Percentiles rank a stretch among this genome's conserved stretches.
phyloP scores from a whole-genome alignment of 2,797 vertebrate genomes.

The Acomys russatus region DNA sequence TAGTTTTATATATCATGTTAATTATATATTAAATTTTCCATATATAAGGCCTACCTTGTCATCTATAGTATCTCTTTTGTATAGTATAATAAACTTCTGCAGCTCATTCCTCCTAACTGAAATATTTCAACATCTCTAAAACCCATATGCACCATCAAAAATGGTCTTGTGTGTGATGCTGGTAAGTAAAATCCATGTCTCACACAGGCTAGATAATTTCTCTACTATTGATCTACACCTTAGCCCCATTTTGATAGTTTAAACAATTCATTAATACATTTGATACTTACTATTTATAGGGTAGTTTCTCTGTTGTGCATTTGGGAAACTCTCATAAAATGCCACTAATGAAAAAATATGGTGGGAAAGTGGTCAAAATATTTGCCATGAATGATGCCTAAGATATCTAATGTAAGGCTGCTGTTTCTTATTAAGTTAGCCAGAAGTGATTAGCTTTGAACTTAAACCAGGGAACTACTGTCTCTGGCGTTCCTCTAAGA shows the following conservation, averaged over 20 bases:
- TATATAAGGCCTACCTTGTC: neutral
- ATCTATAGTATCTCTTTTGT: neutral
- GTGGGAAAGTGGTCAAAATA: no score
- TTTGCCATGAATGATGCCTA: neutral
- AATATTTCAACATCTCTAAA: neutral
- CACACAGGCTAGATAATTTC: neutral
- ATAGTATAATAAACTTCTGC: neutral
- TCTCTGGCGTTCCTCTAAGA: neutral
- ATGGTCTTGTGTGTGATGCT: neutral
- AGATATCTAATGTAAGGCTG: neutral
- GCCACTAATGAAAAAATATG: no score
- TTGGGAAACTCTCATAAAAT: conserved; percentile 41
- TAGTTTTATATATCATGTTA: no score
- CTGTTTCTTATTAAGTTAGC: neutral
- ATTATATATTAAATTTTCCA: no score
- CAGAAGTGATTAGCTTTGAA: neutral
- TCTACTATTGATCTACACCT: neutral
- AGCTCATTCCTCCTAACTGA: neutral
- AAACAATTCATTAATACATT: neutral
- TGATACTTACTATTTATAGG: neutral
- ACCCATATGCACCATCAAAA: neutral
- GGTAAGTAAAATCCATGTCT: neutral
- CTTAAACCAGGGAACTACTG: neutral
- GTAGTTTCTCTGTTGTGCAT: neutral
- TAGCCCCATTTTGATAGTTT: neutral